Evolutionary conservation across 2,888 invertebrate species (phyloP), one percentile per base, ranked within the genome.

Genomic region (Malthinus flaveolus): DNA sequence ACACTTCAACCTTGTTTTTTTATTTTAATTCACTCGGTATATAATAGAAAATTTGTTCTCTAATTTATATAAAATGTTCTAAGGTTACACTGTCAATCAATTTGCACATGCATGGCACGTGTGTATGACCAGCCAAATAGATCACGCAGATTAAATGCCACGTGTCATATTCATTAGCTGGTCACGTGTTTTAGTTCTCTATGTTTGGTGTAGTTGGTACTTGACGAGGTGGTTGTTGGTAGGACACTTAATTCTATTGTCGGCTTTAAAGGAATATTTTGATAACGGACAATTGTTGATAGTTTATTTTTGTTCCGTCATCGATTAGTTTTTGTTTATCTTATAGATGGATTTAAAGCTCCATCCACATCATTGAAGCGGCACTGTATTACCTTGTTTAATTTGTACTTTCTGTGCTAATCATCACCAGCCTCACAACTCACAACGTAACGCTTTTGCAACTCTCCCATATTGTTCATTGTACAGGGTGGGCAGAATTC

Each of bases 91-190:
- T 46, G 54, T 59, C 59, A 54, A 59, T 59, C 39, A 46, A 6
- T 4, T 23, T 23, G 33, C 55, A 47, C 56, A 45, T 45, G 54
- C 36, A 12, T 23, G 57, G 56, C 57, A 53, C 59, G 55, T 56
- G 57, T 62, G 33, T 44, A 39, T 46, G 60, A 55, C 46, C 49
- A 52, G 57, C 59, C 59, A 54, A 62, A 52, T 59, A 64, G 61
- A 64, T 64, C 59, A 62, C 48, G 59, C 62, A 65, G 65, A 65
- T 65, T 65, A 65, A 54, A 7, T 32, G 60, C 9, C 66, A 66
- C 66, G 66, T 63, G 66, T 53, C 62, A 39, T 56, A 58, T 64
- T 66, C 66, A 66, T 66, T 66, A 66, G 61, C 55, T 32, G 11
- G 64, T 56, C 64, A 62, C 64, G 64, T 64, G 64, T 32, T 44